These are phyloP conservation scores for Catocala sponsa DNA, from an alignment of 2,888 invertebrate genomes.

Conservation along the genomic window DNA sequence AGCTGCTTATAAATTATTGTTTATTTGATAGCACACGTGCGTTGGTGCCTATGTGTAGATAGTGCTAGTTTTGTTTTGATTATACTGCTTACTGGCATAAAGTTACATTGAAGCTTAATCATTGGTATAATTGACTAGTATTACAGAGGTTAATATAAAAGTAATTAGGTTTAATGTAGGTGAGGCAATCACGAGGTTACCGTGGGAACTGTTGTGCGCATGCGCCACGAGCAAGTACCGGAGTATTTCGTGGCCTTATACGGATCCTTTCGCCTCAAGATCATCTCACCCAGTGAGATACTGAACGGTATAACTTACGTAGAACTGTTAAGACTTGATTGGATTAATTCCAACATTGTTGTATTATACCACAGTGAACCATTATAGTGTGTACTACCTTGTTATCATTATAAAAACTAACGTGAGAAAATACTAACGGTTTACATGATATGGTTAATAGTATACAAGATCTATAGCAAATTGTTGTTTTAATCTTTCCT, in stretches of 20 bases:
- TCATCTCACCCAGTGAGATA: conserved; percentile 53
- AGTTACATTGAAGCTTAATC: conserved; percentile 30
- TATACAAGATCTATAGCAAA: too few relatives aligned
- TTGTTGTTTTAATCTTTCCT: too few relatives aligned
- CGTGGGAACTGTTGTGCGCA: conserved; percentile 64
- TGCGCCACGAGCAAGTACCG: conserved; percentile 46
- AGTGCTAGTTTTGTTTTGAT: conserved; percentile 30
- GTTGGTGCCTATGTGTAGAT: conserved; percentile 10
- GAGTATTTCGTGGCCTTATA: conserved; percentile 59
- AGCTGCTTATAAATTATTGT: conserved; percentile 10
- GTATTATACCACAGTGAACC: neutral
- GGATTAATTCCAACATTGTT: conserved; percentile 29
- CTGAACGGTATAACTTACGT: conserved; percentile 33
- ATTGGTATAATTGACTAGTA: conserved; percentile 39
- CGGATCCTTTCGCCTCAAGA: conserved; percentile 56
- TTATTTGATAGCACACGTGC: conserved; percentile 23
- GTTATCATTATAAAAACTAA: neutral
- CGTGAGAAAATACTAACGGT: neutral
- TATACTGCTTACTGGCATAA: conserved; percentile 17
- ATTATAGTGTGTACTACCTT: neutral
- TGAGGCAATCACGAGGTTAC: conserved; percentile 59
- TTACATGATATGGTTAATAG: neutral
- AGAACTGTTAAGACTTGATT: conserved; percentile 34
- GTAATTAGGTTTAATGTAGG: conserved; percentile 55
- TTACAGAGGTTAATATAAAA: conserved; percentile 49